Conservation (phyloP, 2,113 vertebrate species). For the Lophius piscatorius region DNA sequence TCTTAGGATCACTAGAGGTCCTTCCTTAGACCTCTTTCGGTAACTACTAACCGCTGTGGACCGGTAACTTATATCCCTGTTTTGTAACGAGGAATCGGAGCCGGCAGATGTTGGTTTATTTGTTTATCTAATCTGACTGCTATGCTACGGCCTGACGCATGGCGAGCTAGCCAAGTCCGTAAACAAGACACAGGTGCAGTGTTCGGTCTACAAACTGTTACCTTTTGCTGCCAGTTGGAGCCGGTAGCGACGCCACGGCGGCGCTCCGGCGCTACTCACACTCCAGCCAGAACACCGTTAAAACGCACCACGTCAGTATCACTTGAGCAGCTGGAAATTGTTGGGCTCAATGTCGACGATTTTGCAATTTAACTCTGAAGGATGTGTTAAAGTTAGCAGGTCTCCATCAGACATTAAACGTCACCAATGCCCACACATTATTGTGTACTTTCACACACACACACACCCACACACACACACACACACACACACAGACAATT, state of each 20-base stretch:
- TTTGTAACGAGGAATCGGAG: neutral
- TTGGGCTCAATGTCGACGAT: too few species aligned
- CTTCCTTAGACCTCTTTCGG: too few species aligned
- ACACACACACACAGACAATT: too few species aligned
- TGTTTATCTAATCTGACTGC: conserved; percentile 1
- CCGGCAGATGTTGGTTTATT: conserved; percentile 13
- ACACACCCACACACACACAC: too few species aligned
- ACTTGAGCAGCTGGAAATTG: conserved; percentile 18
- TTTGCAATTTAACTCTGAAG: neutral
- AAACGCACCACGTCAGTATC: conserved; percentile 22
- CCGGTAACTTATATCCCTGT: too few species aligned
- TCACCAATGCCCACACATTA: conserved; percentile 1
- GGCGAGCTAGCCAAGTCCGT: neutral
- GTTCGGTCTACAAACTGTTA: conserved; percentile 16
- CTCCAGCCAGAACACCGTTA: too few species aligned
- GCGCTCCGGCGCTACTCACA: neutral
- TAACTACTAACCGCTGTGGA: too few species aligned
- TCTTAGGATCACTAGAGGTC: too few species aligned
- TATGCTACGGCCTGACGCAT: neutral
- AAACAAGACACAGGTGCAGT: conserved; percentile 8
- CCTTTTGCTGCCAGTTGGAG: conserved; percentile 5
- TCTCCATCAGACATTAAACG: neutral
- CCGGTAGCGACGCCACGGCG: neutral
- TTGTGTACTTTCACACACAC: too few species aligned
- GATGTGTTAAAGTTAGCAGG: conserved; percentile 7